phyloP scores from a whole-genome alignment of 2,888 invertebrate genomes.

The Brachycybe producta region DNA sequence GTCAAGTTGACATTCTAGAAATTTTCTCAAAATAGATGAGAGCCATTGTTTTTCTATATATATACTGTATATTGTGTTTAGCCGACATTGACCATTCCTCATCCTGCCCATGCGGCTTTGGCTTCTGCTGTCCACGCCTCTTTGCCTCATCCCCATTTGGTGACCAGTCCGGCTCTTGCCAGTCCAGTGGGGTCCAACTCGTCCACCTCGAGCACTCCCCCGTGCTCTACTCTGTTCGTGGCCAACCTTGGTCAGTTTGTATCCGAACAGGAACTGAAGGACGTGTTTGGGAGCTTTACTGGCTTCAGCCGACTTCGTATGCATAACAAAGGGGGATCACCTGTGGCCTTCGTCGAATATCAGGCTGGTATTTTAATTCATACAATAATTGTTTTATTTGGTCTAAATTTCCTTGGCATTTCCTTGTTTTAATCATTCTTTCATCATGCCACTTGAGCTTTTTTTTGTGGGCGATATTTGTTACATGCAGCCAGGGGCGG shows the following conservation, averaged over 20 bases:
- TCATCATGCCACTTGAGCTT: too few species aligned
- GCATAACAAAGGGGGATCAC: constrained; percentile 59
- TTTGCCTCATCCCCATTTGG: constrained; percentile 57
- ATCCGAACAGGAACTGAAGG: constrained; percentile 95
- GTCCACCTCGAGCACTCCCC: constrained; percentile 51
- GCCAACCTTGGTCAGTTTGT: constrained; percentile 96
- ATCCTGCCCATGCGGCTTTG: constrained; percentile 39
- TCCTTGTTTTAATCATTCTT: too few species aligned
- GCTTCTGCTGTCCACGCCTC: constrained; percentile 58
- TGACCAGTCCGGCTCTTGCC: constrained; percentile 84
- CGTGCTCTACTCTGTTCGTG: constrained; percentile 95
- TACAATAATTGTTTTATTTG: too few species aligned
- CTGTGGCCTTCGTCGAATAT: constrained; percentile 97
- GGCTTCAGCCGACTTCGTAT: constrained; percentile 97
- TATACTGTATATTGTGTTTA: constrained; percentile 31
- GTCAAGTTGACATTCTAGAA: background rate
- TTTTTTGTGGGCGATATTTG: too few species aligned
- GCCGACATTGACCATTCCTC: constrained; percentile 47
- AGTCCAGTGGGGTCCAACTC: constrained; percentile 68
- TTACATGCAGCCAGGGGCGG: too few species aligned
- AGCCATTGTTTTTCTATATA: background rate
- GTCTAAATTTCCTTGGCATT: too few species aligned
- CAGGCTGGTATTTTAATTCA: constrained; percentile 39
- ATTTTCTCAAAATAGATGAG: background rate
- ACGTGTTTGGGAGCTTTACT: constrained; percentile 96